Percentiles rank a stretch among this genome's conserved stretches.
phyloP scores from a whole-genome alignment of 2,888 invertebrate species.

The Tipula lateralis region DNA sequence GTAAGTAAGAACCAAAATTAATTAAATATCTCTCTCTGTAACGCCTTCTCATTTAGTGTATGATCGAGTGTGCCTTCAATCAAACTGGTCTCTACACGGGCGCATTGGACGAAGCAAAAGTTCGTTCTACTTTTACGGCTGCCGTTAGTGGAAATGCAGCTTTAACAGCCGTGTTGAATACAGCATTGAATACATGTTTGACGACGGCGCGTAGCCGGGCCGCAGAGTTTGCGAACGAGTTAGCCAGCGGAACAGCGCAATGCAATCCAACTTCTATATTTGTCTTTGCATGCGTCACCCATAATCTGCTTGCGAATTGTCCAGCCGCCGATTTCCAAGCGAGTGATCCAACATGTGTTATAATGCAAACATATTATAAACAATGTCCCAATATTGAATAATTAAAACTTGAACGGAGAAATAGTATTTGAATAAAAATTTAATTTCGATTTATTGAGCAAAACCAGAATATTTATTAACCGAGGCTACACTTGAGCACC shows the following conservation, averaged over 20 bases:
- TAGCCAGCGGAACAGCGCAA: neutral
- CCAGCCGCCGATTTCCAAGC: neutral
- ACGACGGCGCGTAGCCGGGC: neutral
- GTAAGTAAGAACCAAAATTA: neutral
- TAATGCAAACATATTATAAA: neutral
- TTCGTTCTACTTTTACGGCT: neutral
- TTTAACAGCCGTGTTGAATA: neutral
- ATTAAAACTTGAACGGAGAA: neutral
- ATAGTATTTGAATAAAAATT: neutral
- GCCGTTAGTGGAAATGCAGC: neutral
- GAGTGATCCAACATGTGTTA: neutral
- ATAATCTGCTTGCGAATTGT: neutral
- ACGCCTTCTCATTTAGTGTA: neutral
- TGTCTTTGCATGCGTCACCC: neutral
- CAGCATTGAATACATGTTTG: neutral
- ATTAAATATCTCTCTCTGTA: neutral
- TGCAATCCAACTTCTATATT: neutral
- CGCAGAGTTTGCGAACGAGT: neutral
- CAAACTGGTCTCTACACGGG: neutral
- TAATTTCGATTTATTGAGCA: too few species aligned
- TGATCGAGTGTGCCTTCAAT: slow-evolving; percentile 12
- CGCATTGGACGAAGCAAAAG: neutral
- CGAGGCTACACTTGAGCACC: too few species aligned
- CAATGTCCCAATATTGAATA: neutral
- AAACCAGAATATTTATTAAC: too few species aligned